phyloP scores from a whole-genome alignment of 1,140 invertebrate genomes.

The Solenopsis invicta region DNA sequence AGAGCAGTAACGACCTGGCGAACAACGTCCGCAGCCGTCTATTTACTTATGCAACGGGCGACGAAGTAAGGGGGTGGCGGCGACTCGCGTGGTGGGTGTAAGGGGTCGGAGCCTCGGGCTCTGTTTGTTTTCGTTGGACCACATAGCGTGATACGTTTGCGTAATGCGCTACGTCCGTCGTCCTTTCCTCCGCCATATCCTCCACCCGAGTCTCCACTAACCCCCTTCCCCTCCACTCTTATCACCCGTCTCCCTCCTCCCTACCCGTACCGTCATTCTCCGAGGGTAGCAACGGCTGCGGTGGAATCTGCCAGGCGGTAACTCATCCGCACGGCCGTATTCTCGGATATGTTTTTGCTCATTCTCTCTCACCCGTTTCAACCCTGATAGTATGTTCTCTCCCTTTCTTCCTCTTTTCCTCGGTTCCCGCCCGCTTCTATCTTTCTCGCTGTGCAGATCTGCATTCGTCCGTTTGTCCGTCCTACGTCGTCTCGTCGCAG shows the following conservation, averaged over 20 bases:
- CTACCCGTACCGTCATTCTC: conserved; percentile 35
- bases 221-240: not conserved
- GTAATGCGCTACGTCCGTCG: conserved; percentile 84
- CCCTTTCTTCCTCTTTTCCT: not conserved
- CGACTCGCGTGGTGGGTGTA: conserved; percentile 72
- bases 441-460: conserved; percentile 34
- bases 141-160: conserved; percentile 87
- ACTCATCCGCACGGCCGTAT: conserved; percentile 82
- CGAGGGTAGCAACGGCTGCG: conserved; percentile 74
- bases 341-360: conserved; percentile 79
- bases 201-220: conserved; percentile 28
- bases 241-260: conserved; percentile 42
- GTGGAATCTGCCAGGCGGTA: conserved; percentile 83
- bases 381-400: conserved; percentile 6
- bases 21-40: conserved; percentile 72
- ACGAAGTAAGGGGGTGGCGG: conserved; percentile 70
- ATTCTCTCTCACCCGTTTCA: conserved; percentile 41
- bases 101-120: conserved; percentile 79
- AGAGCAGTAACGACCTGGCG: conserved; percentile 48
- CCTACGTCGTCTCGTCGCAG: not conserved
- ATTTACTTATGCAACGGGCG: conserved; percentile 83
- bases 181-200: conserved; percentile 71
- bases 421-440: not conserved
- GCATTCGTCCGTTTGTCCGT: conserved; percentile 20
- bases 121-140: conserved; percentile 87